Percentiles rank a stretch among this genome's conserved stretches.
These are phyloP conservation scores for Parambassis ranga DNA, from an alignment of 2,797 vertebrate genomes.

Conservation along the genomic window DNA sequence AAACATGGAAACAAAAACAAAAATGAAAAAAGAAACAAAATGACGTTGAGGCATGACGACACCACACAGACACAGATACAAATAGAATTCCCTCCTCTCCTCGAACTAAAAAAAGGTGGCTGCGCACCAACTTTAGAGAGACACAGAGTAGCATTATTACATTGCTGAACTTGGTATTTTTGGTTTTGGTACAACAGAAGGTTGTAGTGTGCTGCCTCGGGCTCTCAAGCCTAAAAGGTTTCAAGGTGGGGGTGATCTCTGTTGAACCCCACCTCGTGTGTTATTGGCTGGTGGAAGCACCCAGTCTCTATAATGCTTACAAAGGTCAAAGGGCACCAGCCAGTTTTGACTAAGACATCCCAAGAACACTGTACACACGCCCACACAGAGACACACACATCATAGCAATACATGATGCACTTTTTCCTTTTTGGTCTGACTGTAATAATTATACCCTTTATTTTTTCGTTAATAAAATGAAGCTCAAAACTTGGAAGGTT, in stretches of 20 bases:
- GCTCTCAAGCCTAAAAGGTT: slow-evolving; percentile 63
- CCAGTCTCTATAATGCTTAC: slow-evolving; percentile 60
- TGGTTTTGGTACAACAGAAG: slow-evolving; percentile 81
- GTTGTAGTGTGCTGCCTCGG: slow-evolving; percentile 73
- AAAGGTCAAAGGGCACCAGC: slow-evolving; percentile 66
- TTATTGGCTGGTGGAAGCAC: slow-evolving; percentile 69
- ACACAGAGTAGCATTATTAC: slow-evolving; percentile 75
- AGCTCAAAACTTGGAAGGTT: slow-evolving; percentile 71
- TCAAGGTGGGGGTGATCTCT: slow-evolving; percentile 56
- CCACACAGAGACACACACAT: slow-evolving; percentile 71
- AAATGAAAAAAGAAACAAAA: slow-evolving; percentile 53
- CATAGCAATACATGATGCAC: slow-evolving; percentile 70
- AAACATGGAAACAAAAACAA: slow-evolving; percentile 15
- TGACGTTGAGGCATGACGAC: slow-evolving; percentile 70
- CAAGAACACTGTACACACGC: slow-evolving; percentile 73
- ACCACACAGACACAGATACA: slow-evolving; percentile 71
- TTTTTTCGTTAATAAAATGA: slow-evolving; percentile 62
- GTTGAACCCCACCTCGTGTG: slow-evolving; percentile 49
- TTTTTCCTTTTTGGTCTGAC: slow-evolving; percentile 83
- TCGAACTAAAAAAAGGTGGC: slow-evolving; percentile 72
- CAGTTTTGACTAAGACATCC: slow-evolving; percentile 63
- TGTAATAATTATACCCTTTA: slow-evolving; percentile 79
- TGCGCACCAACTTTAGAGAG: slow-evolving; percentile 64
- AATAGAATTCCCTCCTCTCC: slow-evolving; percentile 76
- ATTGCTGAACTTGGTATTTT: slow-evolving; percentile 78